A percentile compares a stretch with the other conserved stretches of the same genome.
phyloP scores from a whole-genome alignment of 2,797 vertebrate genomes.

The Lacerta bilineata region DNA sequence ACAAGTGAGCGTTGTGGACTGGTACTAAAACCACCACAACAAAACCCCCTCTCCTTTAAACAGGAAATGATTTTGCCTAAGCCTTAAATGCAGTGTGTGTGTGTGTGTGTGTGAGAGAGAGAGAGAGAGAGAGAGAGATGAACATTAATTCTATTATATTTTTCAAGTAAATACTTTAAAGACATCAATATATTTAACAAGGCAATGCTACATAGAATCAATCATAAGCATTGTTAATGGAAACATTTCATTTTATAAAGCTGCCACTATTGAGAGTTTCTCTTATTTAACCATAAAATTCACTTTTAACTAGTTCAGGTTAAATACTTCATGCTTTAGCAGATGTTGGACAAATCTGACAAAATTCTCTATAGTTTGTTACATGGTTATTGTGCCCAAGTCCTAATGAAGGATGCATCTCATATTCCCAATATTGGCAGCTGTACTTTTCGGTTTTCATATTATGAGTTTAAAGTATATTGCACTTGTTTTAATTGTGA shows the following conservation, averaged over 20 bases:
- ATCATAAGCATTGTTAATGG: constrained; percentile 27
- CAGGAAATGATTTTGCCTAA: constrained; percentile 53
- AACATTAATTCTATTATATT: neutral
- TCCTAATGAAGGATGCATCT: neutral
- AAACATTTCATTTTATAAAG: neutral
- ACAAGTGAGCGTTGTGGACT: constrained; percentile 52
- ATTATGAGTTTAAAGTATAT: too few species aligned
- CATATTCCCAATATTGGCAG: neutral
- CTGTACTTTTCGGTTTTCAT: neutral
- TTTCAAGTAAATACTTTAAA: neutral
- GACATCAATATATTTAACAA: neutral
- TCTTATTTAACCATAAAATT: neutral
- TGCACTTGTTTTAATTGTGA: too few species aligned
- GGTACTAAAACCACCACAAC: constrained; percentile 53
- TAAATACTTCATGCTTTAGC: neutral
- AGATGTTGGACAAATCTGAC: neutral
- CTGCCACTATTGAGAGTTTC: neutral
- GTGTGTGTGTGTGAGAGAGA: neutral
- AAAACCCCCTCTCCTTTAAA: constrained; percentile 42
- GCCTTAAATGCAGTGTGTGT: constrained; percentile 38
- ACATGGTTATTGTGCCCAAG: neutral
- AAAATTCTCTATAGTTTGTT: neutral
- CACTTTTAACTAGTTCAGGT: neutral
- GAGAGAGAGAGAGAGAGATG: too few species aligned
- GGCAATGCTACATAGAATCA: too few species aligned